Evolutionary conservation across 2,888 invertebrate genomes (phyloP).

Genomic region (Orthosia gothica): DNA sequence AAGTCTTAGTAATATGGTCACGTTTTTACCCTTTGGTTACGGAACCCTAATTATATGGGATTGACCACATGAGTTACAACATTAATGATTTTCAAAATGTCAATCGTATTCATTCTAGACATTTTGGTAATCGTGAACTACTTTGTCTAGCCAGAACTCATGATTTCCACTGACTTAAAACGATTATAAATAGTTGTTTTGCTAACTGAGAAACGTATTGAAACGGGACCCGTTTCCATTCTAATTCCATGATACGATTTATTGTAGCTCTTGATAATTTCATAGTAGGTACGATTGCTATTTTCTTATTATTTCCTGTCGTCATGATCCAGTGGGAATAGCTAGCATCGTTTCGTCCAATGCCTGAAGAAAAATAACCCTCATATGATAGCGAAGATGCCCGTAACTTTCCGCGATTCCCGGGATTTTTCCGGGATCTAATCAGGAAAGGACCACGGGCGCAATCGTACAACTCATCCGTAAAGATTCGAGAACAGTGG

Average conservation of each 20-base stretch:
- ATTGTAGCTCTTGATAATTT: background rate
- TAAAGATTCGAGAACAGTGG: slow-evolving; percentile 41
- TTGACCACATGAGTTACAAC: too few species aligned
- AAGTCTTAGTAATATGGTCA: too few species aligned
- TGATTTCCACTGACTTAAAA: background rate
- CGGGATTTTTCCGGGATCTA: slow-evolving; percentile 21
- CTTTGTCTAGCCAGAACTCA: too few species aligned
- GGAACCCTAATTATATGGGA: too few species aligned
- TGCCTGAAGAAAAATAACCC: slow-evolving; percentile 17
- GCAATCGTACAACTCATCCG: slow-evolving; percentile 38
- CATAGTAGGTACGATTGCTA: background rate
- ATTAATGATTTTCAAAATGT: too few species aligned
- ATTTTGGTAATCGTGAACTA: too few species aligned
- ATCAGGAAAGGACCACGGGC: slow-evolving; percentile 39
- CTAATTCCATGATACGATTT: background rate
- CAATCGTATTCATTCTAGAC: too few species aligned
- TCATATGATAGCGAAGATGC: slow-evolving; percentile 17
- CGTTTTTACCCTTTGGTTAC: too few species aligned
- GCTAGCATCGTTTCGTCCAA: background rate
- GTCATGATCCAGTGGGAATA: background rate
- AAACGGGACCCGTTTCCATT: background rate
- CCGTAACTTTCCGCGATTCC: slow-evolving; percentile 37
- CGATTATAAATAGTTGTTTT: background rate
- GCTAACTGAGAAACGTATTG: background rate
- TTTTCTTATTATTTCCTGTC: background rate